phyloP scores from a whole-genome alignment of 1,140 invertebrate species.

The Chironomus striatipennis region DNA sequence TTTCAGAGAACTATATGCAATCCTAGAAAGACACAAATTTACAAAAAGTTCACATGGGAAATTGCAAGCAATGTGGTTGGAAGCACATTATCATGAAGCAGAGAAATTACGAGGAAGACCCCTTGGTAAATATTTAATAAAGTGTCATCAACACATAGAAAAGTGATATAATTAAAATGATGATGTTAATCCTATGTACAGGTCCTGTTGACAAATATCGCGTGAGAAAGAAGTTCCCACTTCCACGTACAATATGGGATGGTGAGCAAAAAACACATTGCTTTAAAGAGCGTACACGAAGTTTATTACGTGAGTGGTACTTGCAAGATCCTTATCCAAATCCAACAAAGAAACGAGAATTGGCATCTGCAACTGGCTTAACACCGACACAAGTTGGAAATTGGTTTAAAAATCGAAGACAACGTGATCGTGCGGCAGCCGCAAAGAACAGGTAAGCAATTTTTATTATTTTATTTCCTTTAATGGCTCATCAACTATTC shows the following conservation, averaged over 20 bases:
- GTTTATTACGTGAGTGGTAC: slow-evolving; percentile 94
- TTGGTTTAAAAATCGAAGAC: slow-evolving; percentile 99
- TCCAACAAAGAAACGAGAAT: slow-evolving; percentile 95
- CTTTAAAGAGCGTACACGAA: slow-evolving; percentile 96
- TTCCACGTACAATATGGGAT: slow-evolving; percentile 98
- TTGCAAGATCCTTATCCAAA: slow-evolving; percentile 99
- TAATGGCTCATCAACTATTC: slow-evolving; percentile 2
- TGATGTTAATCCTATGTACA: slow-evolving; percentile 27
- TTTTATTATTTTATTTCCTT: slow-evolving; percentile 18
- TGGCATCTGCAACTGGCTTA: slow-evolving; percentile 93
- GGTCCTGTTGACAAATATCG: slow-evolving; percentile 98
- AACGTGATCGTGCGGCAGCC: slow-evolving; percentile 96
- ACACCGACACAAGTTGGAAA: slow-evolving; percentile 99
- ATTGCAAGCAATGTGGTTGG: slow-evolving; percentile 93
- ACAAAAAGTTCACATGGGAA: slow-evolving; percentile 95
- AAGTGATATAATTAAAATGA: slow-evolving; percentile 11
- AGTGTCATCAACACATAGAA: neutral
- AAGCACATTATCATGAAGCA: slow-evolving; percentile 97
- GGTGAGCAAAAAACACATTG: slow-evolving; percentile 99
- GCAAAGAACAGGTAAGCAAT: slow-evolving; percentile 91
- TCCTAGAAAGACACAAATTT: slow-evolving; percentile 94
- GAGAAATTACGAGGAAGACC: slow-evolving; percentile 91
- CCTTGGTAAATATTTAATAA: slow-evolving; percentile 48
- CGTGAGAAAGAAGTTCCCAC: slow-evolving; percentile 98
- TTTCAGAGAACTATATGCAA: slow-evolving; percentile 86